These are phyloP conservation scores for Drosophila arawakana DNA, from an alignment of 1,140 invertebrate species.

Conservation along the genomic window DNA sequence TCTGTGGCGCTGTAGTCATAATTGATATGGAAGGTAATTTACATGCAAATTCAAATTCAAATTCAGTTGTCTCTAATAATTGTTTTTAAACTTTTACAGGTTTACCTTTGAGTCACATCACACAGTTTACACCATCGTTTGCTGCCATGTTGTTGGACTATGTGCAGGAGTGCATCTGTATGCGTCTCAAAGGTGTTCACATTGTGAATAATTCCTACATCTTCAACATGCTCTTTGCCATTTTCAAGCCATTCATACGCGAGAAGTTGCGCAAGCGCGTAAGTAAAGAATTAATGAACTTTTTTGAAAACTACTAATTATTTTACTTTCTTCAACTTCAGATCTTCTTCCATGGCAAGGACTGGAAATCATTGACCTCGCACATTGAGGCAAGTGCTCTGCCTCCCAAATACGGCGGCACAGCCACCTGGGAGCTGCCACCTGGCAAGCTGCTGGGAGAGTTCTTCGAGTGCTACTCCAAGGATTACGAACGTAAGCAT, in stretches of 20 bases:
- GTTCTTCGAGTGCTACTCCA: slow-evolving; percentile 86
- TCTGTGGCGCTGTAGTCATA: slow-evolving; percentile 87
- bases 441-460: slow-evolving; percentile 85
- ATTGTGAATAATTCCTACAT: slow-evolving; percentile 92
- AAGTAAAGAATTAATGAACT: slow-evolving; percentile 41
- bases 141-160: slow-evolving; percentile 88
- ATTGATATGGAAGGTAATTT: slow-evolving; percentile 88
- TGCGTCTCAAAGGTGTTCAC: slow-evolving; percentile 89
- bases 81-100: slow-evolving; percentile 58
- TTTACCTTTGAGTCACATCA: slow-evolving; percentile 87
- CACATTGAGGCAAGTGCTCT: slow-evolving; percentile 88
- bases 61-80: too few relatives aligned
- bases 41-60: not conserved
- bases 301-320: not conserved
- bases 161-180: slow-evolving; percentile 87
- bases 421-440: slow-evolving; percentile 85
- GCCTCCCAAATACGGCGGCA: slow-evolving; percentile 89
- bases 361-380: slow-evolving; percentile 87
- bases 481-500: slow-evolving; percentile 86
- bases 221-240: slow-evolving; percentile 90
- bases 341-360: slow-evolving; percentile 91
- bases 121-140: slow-evolving; percentile 89
- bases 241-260: slow-evolving; percentile 92
- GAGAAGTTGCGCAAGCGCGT: slow-evolving; percentile 87
- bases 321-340: slow-evolving; percentile 44